Percentiles rank a stretch among this genome's conserved stretches.
Evolutionary conservation across 2,797 vertebrate genomes (phyloP).

Genomic region (Tokudaia tokunoshimensis): DNA sequence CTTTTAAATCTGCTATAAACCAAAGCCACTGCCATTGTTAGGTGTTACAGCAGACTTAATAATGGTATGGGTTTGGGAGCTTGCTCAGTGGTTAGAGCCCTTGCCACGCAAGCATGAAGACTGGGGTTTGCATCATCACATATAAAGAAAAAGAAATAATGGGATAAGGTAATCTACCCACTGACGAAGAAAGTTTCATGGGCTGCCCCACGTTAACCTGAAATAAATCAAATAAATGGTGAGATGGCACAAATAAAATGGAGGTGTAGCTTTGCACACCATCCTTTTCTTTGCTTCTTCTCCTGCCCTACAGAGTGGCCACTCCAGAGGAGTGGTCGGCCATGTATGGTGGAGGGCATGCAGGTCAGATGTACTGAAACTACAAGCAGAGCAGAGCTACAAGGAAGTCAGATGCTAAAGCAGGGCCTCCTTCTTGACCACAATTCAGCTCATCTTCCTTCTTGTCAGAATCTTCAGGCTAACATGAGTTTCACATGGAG

Average conservation of each 20-base stretch:
- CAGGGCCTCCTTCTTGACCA: neutral
- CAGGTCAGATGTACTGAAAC: neutral
- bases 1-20: neutral
- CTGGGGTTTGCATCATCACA: neutral
- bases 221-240: neutral
- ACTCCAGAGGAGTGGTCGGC: neutral
- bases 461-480: neutral
- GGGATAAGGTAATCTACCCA: neutral
- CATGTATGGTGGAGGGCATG: neutral
- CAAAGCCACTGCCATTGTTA: neutral
- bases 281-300: neutral
- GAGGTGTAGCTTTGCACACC: neutral
- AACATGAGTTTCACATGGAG: neutral
- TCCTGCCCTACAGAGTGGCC: neutral
- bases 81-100: neutral
- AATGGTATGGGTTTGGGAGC: neutral
- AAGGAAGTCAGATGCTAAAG: neutral
- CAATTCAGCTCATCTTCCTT: neutral
- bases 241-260: neutral
- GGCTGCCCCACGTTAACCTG: neutral
- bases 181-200: neutral
- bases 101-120: neutral
- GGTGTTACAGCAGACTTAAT: neutral
- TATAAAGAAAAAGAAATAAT: neutral
- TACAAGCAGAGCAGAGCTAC: neutral